Base-by-base conservation (phyloP, 2,113 vertebrate species). In the Lampris megalopsis region DNA sequence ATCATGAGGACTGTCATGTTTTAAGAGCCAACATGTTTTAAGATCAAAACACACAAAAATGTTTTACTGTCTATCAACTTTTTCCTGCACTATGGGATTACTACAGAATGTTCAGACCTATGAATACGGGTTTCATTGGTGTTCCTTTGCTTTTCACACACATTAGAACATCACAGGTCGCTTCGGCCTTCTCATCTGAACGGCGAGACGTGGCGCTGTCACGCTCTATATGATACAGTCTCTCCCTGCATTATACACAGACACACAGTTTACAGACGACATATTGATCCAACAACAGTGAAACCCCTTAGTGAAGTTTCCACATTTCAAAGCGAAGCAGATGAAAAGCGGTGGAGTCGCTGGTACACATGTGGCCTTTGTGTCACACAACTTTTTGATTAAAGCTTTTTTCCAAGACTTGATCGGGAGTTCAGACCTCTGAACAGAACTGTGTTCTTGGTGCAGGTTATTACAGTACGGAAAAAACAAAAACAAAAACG, bases 321-420 rank as follows among this genome's bases (percentile, higher is more conserved):
- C 84, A 78, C 86, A 85, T 91, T 88, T 88, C 77, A 91, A 89
- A 86, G 78, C 8, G 74, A 35, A 9, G 68, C 6, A 76, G 82
- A 84, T 87, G 77, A 87, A 80, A 86, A 68, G 82, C 64, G 79
- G 38, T 66, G 63, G 86, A 83, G 24, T 24, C 24, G 24, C 56
- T 77, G 63, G 79, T 75, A 61, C 80, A 88, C 82, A 75, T 37
- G 82, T 84, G 81, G 71, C 75, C 62, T 81, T 1, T 1, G 68
- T 5, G 7, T 75, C 11, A 56, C 68, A 82, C 77, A 24, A 24
- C 9, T 4, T 56, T 49, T 73, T 87, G 84, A 90, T 90, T 88
- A 90, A 88, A 88, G 78, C 74, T 82, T 85, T 77, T 73, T 78
- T 56, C 67, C 62, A 75, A 68, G 24, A 24, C 24, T 24, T 24